Evolutionary conservation across 2,888 invertebrate species (phyloP), one percentile per base, ranked within the genome.

Genomic region (Clistopyga incitator): DNA sequence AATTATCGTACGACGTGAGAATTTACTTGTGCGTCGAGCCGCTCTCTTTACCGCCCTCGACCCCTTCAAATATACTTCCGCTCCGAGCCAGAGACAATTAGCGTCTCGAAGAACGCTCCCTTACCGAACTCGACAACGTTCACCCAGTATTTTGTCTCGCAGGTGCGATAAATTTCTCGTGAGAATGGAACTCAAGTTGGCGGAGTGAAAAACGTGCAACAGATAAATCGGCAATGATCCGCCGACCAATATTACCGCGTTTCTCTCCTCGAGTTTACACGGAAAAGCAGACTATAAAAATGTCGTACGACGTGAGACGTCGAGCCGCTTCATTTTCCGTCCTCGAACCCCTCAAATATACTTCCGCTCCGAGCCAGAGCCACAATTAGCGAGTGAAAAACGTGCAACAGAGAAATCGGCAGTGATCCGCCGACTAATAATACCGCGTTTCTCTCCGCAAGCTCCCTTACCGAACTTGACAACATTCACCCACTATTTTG

Each of bases 1-100:
- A 85, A 85, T 85, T 82, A 84, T 85, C 82, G 85, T 80, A 84
- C 82, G 85, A 78, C 84, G 80, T 82, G 83, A 78, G 81, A 84
- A 84, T 84, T 81, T 84, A 84, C 78, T 71, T 74, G 81, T 76
- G 76, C 65, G 11, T 47, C 76, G 45, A 54, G 15, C 20, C 56
- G 70, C 71, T 52, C 67, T 56, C 54, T 2, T 34, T 15, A 47
- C 50, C 38, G 70, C 18, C 56, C 29, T 72, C 15, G 15, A 29
- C 64, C 38, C 80, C 10, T 52, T 70, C 65, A 47, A 20, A 77
- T 67, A 65, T 50, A 65, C 29, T 11, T 34, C 34, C 61, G 3
- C 61, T 64, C 61, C n/a, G 38, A 38, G 38, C 3, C 25, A 18
- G 38, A 64, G 61, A 64, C 61, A 64, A 64, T 64, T 64, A 64